Percentiles rank a stretch among this genome's conserved stretches.
Evolutionary conservation across 2,797 vertebrate genomes (phyloP).

Genomic region (Acropternis orthonyx): DNA sequence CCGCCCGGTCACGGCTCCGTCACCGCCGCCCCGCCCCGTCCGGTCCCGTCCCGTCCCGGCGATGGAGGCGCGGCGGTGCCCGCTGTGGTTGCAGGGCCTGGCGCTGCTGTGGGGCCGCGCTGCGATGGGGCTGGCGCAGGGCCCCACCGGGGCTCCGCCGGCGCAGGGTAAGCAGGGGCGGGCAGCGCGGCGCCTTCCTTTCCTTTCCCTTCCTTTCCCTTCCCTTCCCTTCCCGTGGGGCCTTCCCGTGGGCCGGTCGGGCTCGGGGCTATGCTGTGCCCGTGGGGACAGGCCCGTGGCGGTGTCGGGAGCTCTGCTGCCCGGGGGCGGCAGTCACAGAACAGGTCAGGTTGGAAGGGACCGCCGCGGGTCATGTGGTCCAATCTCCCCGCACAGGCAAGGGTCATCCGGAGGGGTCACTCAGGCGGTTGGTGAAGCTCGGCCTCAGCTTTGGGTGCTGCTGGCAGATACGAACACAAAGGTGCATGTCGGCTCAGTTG

Average conservation of each 20-base stretch:
- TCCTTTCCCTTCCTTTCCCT: too few relatives aligned
- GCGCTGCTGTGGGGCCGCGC: not conserved
- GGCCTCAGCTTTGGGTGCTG: not conserved
- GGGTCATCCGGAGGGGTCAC: too few relatives aligned
- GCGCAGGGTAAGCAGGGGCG: not conserved
- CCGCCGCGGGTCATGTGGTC: too few relatives aligned
- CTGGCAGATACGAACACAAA: not conserved
- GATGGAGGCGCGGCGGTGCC: not conserved
- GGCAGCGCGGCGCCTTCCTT: not conserved
- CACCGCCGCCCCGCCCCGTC: not conserved
- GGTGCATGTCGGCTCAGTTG: not conserved
- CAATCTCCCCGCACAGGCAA: fast-evolving
- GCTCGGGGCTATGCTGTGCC: too few relatives aligned
- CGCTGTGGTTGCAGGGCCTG: not conserved
- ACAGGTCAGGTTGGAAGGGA: too few relatives aligned
- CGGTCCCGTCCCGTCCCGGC: too few relatives aligned
- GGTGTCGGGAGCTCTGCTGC: not conserved
- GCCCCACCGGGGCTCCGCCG: not conserved
- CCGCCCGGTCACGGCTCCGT: not conserved
- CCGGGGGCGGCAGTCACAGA: not conserved
- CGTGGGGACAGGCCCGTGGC: not conserved
- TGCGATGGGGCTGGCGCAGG: not conserved
- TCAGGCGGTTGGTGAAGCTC: not conserved
- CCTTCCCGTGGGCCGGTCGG: not conserved
- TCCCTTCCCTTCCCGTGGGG: not conserved